A percentile compares a stretch with the other conserved stretches of the same genome.
phyloP scores from a whole-genome alignment of 2,113 vertebrate genomes.

The Calidris pugnax region DNA sequence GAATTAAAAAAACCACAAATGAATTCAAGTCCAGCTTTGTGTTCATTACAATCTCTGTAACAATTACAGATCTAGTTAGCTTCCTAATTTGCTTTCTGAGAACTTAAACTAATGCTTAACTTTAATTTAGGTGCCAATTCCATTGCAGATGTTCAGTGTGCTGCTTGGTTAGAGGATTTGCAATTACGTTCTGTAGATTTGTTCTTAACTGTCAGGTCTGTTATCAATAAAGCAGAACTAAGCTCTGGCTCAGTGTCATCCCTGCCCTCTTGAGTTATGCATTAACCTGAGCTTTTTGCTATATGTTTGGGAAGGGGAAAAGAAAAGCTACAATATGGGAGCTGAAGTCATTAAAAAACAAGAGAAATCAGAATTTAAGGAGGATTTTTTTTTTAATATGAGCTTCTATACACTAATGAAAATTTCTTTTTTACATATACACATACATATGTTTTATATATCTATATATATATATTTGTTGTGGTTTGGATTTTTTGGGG shows the following conservation, averaged over 20 bases:
- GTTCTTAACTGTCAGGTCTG: neutral
- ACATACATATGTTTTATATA: fast-evolving
- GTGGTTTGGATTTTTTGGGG: neutral
- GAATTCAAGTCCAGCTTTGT: neutral
- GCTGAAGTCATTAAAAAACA: neutral
- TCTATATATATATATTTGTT: fast-evolving
- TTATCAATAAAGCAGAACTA: constrained; percentile 5
- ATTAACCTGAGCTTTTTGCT: neutral
- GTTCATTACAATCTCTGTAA: neutral
- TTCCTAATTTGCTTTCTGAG: constrained; percentile 12
- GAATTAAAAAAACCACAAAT: neutral
- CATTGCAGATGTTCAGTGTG: constrained; percentile 31
- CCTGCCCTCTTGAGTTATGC: neutral
- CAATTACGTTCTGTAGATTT: neutral
- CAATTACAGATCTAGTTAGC: neutral
- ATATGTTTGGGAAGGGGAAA: neutral
- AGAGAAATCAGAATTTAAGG: neutral
- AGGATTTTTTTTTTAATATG: neutral
- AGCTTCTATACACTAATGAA: neutral
- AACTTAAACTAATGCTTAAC: neutral
- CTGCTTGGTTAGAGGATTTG: neutral
- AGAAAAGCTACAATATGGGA: neutral
- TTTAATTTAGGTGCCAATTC: constrained; percentile 13
- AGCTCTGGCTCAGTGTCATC: neutral
- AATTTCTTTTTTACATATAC: neutral